Evolutionary conservation across 2,888 invertebrate genomes (phyloP), one percentile per base, ranked within the genome.

Genomic region (Lasius platythorax): DNA sequence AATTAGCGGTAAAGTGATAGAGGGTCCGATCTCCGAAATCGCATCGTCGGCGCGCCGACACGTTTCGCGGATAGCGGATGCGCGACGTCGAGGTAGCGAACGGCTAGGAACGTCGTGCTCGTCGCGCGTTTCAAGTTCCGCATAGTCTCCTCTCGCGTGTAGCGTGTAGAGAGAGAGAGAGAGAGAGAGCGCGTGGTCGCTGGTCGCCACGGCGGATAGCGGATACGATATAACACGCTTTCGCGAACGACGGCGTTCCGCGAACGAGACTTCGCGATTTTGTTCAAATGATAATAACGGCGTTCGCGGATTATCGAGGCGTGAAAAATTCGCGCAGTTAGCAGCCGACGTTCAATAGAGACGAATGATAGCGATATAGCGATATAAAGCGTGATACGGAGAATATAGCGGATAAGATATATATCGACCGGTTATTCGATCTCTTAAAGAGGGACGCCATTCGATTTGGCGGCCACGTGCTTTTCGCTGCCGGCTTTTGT

Each of bases 391-490:
- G 12, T 15, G 15, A 46, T 15, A n/a, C n/a, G 53, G 1, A 15
- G 46, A 70, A 85, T 82, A 79, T 76, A 74, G 84, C 74, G 75
- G 72, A 75, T 12, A 33, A n/a, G 3, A 63, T 63, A 64, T 79
- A 70, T 79, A 70, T 82, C 70, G 85, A 83, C 74, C 81, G 72
- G 63, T 83, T 23, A 66, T 84, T 89, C 84, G 85, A 87, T 87
- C 88, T 68, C 85, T 2, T 18, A 6, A 90, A 87, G 87, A 37
- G 18, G 61, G 93, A 93, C 93, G 93, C 93, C 93, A 92, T 91
- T 92, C 90, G 84, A 93, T 94, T 94, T 94, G 94, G 94, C 94
- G 94, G 94, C 93, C 94, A 94, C 94, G 94, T 94, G 94, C 91
- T 30, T 78, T 23, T 91, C 85, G 87, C 89, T 83, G 61, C 43